Evolutionary conservation across 35 echinoderm and acorn worm species (phyloP).

Genomic region (Acanthaster planci): DNA sequence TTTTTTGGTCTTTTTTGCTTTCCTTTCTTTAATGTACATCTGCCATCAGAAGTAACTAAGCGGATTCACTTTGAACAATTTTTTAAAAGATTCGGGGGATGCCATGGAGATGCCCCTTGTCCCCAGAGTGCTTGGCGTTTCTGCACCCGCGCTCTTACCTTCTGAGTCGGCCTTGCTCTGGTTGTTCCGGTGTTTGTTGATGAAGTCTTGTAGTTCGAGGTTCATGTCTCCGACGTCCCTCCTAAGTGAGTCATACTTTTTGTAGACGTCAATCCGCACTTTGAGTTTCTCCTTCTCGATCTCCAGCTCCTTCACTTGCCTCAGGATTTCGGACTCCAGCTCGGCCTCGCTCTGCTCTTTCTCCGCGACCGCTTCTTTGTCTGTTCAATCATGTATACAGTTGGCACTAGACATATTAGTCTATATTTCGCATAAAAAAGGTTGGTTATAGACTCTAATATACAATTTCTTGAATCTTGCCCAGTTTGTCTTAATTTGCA

Average conservation of each 20-base stretch:
- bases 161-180: neutral
- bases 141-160: constrained; percentile 9
- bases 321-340: constrained; percentile 40
- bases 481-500: too few relatives aligned
- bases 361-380: constrained; percentile 26
- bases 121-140: neutral
- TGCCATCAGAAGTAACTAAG: neutral
- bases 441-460: too few relatives aligned
- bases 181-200: neutral
- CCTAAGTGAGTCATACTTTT: constrained; percentile 24
- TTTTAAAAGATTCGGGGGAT: too few relatives aligned
- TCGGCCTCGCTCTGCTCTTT: constrained; percentile 33
- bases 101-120: too few relatives aligned
- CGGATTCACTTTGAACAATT: neutral
- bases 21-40: neutral
- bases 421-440: too few relatives aligned
- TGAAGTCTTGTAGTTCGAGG: neutral
- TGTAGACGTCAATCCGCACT: constrained; percentile 18
- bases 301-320: constrained; percentile 44
- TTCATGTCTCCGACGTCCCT: constrained; percentile 46
- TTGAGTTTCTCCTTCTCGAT: constrained; percentile 20
- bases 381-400: neutral
- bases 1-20: too few relatives aligned
- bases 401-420: too few relatives aligned
- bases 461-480: too few relatives aligned